Conservation (phyloP, 2,888 invertebrate species). For the Nomada lathburiana region DNA sequence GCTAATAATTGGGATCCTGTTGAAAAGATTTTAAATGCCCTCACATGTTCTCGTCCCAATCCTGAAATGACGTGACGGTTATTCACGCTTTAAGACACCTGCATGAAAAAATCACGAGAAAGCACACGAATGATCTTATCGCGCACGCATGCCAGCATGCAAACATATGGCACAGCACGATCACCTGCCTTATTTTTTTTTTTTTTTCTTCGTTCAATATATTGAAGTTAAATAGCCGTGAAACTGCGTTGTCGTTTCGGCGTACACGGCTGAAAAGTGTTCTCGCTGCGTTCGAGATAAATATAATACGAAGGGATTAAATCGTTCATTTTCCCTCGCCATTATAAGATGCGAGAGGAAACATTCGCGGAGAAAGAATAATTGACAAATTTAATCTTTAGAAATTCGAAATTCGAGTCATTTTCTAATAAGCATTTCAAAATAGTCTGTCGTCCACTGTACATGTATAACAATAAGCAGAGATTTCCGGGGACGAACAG, state of each 20-base stretch:
- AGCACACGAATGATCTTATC: constrained; percentile 57
- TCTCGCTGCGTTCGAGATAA: constrained; percentile 6
- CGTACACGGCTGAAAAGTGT: constrained; percentile 37
- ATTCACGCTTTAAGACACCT: constrained; percentile 44
- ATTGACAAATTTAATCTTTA: no score
- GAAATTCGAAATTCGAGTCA: no score
- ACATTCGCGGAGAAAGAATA: no score
- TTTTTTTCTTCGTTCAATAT: constrained; percentile 26
- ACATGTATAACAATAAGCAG: no score
- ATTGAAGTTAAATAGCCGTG: constrained; percentile 50
- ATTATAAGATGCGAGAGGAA: no score
- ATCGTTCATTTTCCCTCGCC: neutral
- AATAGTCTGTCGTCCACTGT: no score
- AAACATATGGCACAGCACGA: constrained; percentile 56
- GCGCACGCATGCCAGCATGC: constrained; percentile 66
- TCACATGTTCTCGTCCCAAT: neutral
- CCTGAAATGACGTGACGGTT: constrained; percentile 25
- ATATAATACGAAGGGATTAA: neutral
- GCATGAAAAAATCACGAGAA: constrained; percentile 52
- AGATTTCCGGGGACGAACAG: no score
- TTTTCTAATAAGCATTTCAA: no score
- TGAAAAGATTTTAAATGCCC: neutral
- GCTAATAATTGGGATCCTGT: neutral
- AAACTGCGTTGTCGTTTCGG: constrained; percentile 43
- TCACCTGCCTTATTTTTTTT: constrained; percentile 56